Percentiles rank a stretch among this genome's conserved stretches.
Evolutionary conservation across 2,888 invertebrate genomes (phyloP).

Genomic region (Sphecodes monilicornis): DNA sequence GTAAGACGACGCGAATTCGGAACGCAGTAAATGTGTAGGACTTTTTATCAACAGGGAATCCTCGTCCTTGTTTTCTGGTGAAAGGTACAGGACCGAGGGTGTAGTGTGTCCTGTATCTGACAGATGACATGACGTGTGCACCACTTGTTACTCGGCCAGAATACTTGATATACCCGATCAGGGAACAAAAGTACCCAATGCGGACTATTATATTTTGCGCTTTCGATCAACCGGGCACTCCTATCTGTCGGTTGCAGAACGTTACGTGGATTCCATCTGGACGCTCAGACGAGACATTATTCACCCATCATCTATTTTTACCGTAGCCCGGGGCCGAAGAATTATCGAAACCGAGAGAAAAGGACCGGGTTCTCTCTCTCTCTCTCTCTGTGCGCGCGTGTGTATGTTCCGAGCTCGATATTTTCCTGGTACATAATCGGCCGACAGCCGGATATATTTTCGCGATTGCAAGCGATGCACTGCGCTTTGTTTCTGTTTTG

Average conservation of each 20-base stretch:
- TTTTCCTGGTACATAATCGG: neutral
- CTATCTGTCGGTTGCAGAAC: conserved; percentile 63
- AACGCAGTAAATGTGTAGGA: neutral
- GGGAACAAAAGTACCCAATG: conserved; percentile 69
- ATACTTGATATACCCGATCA: conserved; percentile 76
- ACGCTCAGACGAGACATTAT: conserved; percentile 42
- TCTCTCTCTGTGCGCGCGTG: too few species aligned
- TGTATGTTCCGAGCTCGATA: conserved; percentile 1
- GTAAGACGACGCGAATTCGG: neutral
- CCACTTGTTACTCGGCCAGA: conserved; percentile 72
- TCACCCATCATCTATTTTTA: conserved; percentile 39
- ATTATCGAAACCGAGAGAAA: conserved; percentile 28
- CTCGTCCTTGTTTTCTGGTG: conserved; percentile 54
- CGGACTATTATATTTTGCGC: conserved; percentile 57
- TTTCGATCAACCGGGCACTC: conserved; percentile 67
- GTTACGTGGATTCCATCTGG: conserved; percentile 58
- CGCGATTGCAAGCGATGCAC: neutral
- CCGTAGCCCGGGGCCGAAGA: conserved; percentile 8
- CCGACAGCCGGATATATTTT: conserved; percentile 4
- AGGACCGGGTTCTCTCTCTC: neutral
- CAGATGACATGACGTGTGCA: conserved; percentile 72
- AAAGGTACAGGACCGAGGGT: conserved; percentile 38
- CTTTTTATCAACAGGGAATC: conserved; percentile 51
- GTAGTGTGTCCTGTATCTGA: conserved; percentile 66
- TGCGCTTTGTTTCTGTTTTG: neutral